Evolutionary conservation across 1,140 invertebrate genomes (phyloP).

Genomic region (Lordiphosa clarofinis): DNA sequence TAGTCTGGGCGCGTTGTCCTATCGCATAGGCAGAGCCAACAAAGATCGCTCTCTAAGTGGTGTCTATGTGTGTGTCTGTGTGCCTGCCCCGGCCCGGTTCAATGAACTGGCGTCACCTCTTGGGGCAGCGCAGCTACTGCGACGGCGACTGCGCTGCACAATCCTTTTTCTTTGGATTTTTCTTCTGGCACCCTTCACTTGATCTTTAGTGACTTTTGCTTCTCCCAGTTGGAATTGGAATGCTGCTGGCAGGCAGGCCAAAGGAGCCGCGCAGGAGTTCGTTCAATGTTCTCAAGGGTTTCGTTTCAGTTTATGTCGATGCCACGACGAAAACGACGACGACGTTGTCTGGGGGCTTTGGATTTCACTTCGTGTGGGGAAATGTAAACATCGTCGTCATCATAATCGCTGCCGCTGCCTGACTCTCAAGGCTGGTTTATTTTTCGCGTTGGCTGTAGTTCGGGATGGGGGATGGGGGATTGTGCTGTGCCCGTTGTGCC

Average conservation of each 20-base stretch:
- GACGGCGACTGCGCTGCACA: slow-evolving; percentile 28
- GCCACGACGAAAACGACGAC: too few species aligned
- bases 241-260: slow-evolving; percentile 22
- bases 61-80: slow-evolving; percentile 19
- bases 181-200: slow-evolving; percentile 69
- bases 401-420: slow-evolving; percentile 47
- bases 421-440: slow-evolving; percentile 25
- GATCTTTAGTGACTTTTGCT: slow-evolving; percentile 60
- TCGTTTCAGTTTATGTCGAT: slow-evolving; percentile 47
- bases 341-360: slow-evolving; percentile 54
- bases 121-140: slow-evolving; percentile 52
- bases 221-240: slow-evolving; percentile 35
- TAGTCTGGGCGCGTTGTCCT: slow-evolving; percentile 47
- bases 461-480: slow-evolving; percentile 1
- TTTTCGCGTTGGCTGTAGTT: slow-evolving; percentile 9
- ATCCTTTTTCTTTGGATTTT: slow-evolving; percentile 67
- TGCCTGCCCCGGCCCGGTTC: slow-evolving; percentile 37
- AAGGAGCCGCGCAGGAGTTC: slow-evolving; percentile 65
- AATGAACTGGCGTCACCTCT: slow-evolving; percentile 73
- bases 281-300: slow-evolving; percentile 54
- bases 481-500: slow-evolving; percentile 5
- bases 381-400: slow-evolving; percentile 70
- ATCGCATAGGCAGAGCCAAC: slow-evolving; percentile 20
- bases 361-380: slow-evolving; percentile 66
- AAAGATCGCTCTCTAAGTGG: slow-evolving; percentile 17